Evolutionary conservation across 2,113 vertebrate species (phyloP).

Genomic region (Pipra filicauda): DNA sequence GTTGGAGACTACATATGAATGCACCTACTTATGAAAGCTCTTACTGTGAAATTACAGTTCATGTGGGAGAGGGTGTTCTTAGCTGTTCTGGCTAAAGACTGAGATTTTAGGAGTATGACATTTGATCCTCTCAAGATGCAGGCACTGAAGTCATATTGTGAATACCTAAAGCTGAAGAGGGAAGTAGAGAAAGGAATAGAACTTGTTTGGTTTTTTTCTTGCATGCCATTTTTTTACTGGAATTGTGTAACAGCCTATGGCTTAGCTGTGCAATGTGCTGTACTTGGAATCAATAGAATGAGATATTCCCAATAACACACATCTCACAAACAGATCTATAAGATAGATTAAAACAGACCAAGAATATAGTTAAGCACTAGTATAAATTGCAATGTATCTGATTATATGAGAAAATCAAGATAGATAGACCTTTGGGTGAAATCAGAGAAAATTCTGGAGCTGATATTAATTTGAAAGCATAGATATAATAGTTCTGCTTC

Average conservation of each 20-base stretch:
- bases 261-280: neutral
- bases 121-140: neutral
- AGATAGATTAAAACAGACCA: neutral
- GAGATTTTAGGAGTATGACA: neutral
- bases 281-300: neutral
- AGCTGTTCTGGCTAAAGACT: neutral
- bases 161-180: neutral
- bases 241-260: neutral
- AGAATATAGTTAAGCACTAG: neutral
- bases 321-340: neutral
- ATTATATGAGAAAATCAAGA: neutral
- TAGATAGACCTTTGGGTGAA: neutral
- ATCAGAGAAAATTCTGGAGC: neutral
- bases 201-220: neutral
- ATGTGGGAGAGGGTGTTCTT: neutral
- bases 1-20: neutral
- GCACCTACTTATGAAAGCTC: neutral
- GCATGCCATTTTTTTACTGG: neutral
- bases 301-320: neutral
- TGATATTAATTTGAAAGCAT: neutral
- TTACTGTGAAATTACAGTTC: neutral
- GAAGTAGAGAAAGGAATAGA: neutral
- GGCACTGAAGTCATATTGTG: neutral
- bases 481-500: neutral
- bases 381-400: neutral